These are phyloP conservation scores for Macaca fascicularis DNA, from an alignment of 2,113 vertebrate species.

Conservation along the genomic window DNA sequence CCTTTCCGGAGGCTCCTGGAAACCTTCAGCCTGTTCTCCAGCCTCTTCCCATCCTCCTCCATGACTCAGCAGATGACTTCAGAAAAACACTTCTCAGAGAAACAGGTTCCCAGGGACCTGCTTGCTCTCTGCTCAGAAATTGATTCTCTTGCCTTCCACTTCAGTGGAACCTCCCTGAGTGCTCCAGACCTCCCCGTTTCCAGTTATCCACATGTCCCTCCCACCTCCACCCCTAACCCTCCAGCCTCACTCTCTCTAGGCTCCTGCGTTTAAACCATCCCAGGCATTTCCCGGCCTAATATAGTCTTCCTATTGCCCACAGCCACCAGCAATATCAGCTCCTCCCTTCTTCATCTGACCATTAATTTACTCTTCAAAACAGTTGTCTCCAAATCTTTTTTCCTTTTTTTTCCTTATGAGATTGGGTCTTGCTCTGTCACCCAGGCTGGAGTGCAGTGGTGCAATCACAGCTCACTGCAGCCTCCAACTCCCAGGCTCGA, in stretches of 20 bases:
- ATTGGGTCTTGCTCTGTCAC: not conserved
- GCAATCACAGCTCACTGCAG: not conserved
- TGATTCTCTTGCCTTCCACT: not conserved
- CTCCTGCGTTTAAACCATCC: not conserved
- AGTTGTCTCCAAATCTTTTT: not conserved
- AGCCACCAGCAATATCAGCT: not conserved
- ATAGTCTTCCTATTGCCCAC: not conserved
- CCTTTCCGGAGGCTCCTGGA: conserved; percentile 17
- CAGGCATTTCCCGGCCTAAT: not conserved
- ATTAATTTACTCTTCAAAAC: not conserved
- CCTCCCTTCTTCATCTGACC: not conserved
- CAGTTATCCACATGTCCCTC: not conserved
- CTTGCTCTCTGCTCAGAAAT: not conserved
- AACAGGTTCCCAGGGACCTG: conserved; percentile 35
- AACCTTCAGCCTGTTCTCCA: not conserved
- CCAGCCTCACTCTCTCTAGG: not conserved
- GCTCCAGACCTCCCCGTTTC: not conserved
- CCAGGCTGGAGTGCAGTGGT: not conserved
- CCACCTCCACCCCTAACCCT: not conserved
- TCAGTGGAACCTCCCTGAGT: not conserved
- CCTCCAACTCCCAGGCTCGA: not conserved
- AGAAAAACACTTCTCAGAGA: conserved; percentile 17
- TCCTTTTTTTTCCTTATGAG: not conserved
- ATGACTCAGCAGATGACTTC: conserved; percentile 76
- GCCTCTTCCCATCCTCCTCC: conserved; percentile 55